Percentiles rank a stretch among this genome's conserved stretches.
Conservation (phyloP, 1,140 invertebrate species). For the Tetramorium simillimum region DNA sequence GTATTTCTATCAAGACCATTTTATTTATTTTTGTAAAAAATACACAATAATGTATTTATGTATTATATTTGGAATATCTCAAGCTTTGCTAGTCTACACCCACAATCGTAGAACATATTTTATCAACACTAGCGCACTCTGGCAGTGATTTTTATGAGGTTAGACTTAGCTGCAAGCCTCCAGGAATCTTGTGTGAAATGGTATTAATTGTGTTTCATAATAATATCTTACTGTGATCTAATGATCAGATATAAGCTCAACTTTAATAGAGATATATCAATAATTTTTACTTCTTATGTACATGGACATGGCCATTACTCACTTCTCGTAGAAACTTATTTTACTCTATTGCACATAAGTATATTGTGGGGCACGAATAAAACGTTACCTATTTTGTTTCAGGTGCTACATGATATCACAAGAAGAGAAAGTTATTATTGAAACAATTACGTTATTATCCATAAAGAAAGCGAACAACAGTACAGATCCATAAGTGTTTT, state of each 20-base stretch:
- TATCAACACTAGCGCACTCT: conserved; percentile 38
- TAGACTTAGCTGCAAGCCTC: not conserved
- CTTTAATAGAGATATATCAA: not conserved
- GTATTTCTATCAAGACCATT: not conserved
- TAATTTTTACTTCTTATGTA: not conserved
- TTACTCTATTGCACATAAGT: not conserved
- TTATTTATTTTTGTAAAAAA: not conserved
- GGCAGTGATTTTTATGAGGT: conserved; percentile 5
- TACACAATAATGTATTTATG: not conserved
- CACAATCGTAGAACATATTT: not conserved
- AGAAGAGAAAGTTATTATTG: no score
- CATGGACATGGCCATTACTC: not conserved
- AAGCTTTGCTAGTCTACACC: not conserved
- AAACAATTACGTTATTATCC: not conserved
- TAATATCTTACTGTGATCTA: not conserved
- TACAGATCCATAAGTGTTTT: not conserved
- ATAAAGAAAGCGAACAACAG: not conserved
- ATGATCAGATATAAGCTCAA: not conserved
- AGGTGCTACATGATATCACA: not conserved
- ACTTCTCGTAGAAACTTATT: not conserved
- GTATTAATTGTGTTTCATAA: not conserved
- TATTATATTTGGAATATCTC: not conserved
- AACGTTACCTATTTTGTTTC: not conserved
- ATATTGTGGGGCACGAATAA: not conserved
- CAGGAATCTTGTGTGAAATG: conserved; percentile 10